Evolutionary conservation across 2,113 vertebrate species (phyloP).

Genomic region (Mesoclemmys tuberculata): DNA sequence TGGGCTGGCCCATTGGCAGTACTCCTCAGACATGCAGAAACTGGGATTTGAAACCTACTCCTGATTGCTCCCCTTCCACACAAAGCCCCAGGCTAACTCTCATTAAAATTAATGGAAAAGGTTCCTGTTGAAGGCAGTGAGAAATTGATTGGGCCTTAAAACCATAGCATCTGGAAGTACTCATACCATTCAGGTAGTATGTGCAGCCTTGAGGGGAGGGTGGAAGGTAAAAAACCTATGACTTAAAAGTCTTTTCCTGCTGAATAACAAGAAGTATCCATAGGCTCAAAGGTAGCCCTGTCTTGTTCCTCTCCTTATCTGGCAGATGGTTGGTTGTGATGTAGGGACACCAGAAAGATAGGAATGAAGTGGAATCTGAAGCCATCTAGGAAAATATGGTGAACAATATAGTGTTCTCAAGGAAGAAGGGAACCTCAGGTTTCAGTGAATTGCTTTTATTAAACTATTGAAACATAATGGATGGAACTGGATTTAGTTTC

Average conservation of each 20-base stretch:
- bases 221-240: not conserved
- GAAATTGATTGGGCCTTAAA: not conserved
- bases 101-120: slow-evolving; percentile 38
- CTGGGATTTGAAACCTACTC: slow-evolving; percentile 47
- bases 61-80: not conserved
- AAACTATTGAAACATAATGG: not conserved
- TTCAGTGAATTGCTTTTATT: not conserved
- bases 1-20: not conserved
- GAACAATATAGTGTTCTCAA: fast-evolving
- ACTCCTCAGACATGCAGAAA: slow-evolving; percentile 44
- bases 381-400: not conserved
- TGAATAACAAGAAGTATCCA: slow-evolving; percentile 13
- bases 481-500: not conserved
- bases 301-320: not conserved
- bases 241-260: slow-evolving; percentile 12
- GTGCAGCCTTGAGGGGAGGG: not conserved
- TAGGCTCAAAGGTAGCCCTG: not conserved
- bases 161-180: not conserved
- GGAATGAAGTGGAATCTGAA: not conserved
- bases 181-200: not conserved
- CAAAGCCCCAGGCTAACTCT: not conserved
- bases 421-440: not conserved
- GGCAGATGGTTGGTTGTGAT: not conserved
- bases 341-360: fast-evolving
- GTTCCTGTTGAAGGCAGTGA: not conserved